Conservation (phyloP, 2,113 vertebrate species). For the Poeciliopsis turrubarensis region DNA sequence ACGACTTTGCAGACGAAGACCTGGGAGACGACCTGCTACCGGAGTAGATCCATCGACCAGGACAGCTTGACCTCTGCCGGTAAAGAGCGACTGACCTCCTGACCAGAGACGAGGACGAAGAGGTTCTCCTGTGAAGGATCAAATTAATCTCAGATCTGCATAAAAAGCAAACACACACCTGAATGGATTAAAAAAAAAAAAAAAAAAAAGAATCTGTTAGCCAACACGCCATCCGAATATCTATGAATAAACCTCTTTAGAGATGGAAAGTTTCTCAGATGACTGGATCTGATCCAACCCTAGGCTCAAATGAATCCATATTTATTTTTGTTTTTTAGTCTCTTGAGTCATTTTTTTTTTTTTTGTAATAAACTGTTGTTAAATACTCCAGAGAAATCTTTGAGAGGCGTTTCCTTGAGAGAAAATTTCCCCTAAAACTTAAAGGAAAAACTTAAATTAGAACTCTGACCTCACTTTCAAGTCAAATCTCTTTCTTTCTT, state of each 20-base stretch:
- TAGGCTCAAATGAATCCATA: no score
- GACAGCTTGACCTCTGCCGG: background rate
- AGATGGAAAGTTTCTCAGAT: background rate
- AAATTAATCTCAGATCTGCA: no score
- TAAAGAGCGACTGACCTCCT: background rate
- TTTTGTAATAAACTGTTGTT: background rate
- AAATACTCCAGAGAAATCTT: background rate
- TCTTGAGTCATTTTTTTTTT: background rate
- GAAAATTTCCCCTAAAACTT: no score
- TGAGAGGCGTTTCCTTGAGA: background rate
- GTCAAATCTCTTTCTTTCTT: no score
- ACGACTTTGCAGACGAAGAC: conserved; percentile 95
- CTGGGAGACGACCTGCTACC: conserved; percentile 94
- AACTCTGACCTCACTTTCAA: no score
- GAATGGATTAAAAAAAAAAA: no score
- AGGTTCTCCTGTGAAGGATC: background rate
- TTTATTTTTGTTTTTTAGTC: background rate
- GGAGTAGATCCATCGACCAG: conserved; percentile 72
- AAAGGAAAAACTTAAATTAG: no score
- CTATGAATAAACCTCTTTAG: background rate
- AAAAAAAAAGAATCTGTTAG: no score
- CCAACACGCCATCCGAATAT: background rate
- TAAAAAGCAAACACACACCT: no score
- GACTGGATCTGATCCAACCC: no score
- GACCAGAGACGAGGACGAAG: background rate